Percentiles rank a stretch among this genome's conserved stretches.
Evolutionary conservation across 1,140 invertebrate species (phyloP).

Genomic region (Campoletis sonorensis): DNA sequence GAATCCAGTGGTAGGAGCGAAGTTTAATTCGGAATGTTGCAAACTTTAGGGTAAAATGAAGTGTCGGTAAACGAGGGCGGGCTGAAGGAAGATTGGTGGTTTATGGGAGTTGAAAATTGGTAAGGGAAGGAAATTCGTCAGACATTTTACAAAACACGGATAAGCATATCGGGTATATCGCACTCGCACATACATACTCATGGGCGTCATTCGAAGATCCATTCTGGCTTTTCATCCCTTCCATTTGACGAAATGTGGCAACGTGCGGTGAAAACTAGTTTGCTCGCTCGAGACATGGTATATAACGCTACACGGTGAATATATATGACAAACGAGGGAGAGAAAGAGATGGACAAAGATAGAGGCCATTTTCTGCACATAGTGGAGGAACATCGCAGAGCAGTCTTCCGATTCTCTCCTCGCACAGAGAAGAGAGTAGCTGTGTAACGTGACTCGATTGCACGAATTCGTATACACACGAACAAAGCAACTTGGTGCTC

Average conservation of each 20-base stretch:
- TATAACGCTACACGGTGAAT: background rate
- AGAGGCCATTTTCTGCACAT: slow-evolving; percentile 41
- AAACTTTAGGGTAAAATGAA: background rate
- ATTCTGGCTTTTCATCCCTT: slow-evolving; percentile 17
- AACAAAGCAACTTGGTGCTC: background rate
- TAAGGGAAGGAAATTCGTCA: slow-evolving; percentile 1
- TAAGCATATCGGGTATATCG: background rate
- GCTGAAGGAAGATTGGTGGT: background rate
- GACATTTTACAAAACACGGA: background rate
- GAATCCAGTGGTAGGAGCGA: background rate
- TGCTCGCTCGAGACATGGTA: slow-evolving; percentile 1
- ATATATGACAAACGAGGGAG: background rate
- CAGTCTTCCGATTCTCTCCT: slow-evolving; percentile 26
- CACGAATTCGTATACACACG: slow-evolving; percentile 27
- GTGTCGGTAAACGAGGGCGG: background rate
- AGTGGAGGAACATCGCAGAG: slow-evolving; percentile 13
- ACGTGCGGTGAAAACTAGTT: slow-evolving; percentile 44
- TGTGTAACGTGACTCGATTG: slow-evolving; percentile 44
- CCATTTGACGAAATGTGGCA: slow-evolving; percentile 14
- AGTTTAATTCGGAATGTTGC: background rate
- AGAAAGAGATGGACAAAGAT: background rate
- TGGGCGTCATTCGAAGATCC: slow-evolving; percentile 14
- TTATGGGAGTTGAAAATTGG: background rate
- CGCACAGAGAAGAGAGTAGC: slow-evolving; percentile 24
- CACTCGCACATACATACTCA: slow-evolving; percentile 4